phyloP scores from a whole-genome alignment of 2,797 vertebrate genomes.

The Anomalospiza imberbis region DNA sequence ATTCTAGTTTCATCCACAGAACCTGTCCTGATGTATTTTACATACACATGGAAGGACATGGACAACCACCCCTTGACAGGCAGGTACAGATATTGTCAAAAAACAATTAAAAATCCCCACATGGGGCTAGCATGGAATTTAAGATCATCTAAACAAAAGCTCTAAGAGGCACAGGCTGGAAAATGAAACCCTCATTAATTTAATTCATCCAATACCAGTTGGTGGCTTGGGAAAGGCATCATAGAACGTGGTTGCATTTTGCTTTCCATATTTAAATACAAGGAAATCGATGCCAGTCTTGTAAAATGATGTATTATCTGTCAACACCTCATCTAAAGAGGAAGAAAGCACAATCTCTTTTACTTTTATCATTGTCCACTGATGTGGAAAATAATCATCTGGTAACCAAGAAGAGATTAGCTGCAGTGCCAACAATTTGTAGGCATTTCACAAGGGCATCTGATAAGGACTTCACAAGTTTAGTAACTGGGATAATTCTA shows the following conservation, averaged over 20 bases:
- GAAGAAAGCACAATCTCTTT: background rate
- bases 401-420: conserved; percentile 34
- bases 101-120: background rate
- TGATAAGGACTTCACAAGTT: background rate
- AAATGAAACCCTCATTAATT: background rate
- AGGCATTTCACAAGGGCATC: background rate
- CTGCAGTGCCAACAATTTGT: background rate
- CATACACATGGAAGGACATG: background rate
- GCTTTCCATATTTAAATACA: background rate
- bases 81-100: background rate
- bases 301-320: conserved; percentile 28
- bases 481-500: background rate
- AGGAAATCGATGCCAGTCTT: background rate
- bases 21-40: background rate
- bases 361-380: conserved; percentile 20
- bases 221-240: background rate
- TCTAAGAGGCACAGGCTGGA: background rate
- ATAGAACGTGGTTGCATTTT: background rate
- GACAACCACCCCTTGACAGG: background rate
- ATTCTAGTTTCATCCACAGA: background rate
- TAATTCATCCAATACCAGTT: background rate
- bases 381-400: conserved; percentile 50
- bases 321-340: background rate
- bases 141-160: background rate
- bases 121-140: background rate